Evolutionary conservation across 1,140 invertebrate species (phyloP).

Genomic region (Calephelis virginiensis): DNA sequence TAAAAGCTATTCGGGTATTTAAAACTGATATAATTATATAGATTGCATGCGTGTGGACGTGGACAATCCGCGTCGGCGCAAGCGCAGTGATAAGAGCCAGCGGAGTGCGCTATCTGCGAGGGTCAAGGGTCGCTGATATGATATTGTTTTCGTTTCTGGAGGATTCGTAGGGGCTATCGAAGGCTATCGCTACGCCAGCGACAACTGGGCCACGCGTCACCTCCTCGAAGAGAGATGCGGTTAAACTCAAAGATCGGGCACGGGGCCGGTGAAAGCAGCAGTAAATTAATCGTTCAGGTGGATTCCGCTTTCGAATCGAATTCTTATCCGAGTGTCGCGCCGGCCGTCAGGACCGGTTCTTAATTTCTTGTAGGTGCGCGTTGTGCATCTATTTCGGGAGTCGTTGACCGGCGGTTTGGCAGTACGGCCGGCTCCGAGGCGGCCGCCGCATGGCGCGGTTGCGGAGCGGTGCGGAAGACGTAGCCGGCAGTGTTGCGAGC

Average conservation of each 20-base stretch:
- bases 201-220: constrained; percentile 20
- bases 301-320: constrained; percentile 70
- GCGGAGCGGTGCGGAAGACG: constrained; percentile 29
- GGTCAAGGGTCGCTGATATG: constrained; percentile 38
- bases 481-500: constrained; percentile 25
- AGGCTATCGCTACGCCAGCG: constrained; percentile 25
- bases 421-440: constrained; percentile 48
- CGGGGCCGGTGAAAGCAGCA: constrained; percentile 55
- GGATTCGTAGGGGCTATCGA: constrained; percentile 28
- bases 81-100: constrained; percentile 27
- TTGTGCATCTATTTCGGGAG: constrained; percentile 73
- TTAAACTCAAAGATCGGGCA: constrained; percentile 7
- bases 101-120: constrained; percentile 31
- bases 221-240: constrained; percentile 17
- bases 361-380: constrained; percentile 63
- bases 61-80: neutral
- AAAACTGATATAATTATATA: neutral
- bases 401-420: constrained; percentile 71
- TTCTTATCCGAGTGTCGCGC: constrained; percentile 59
- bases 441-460: constrained; percentile 35
- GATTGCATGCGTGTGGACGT: neutral
- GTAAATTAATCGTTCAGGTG: constrained; percentile 59
- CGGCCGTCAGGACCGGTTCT: constrained; percentile 64
- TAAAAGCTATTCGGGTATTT: neutral
- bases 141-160: constrained; percentile 35